Evolutionary conservation across 2,888 invertebrate species (phyloP), one percentile per base, ranked within the genome.

Genomic region (Crioceris asparagi): DNA sequence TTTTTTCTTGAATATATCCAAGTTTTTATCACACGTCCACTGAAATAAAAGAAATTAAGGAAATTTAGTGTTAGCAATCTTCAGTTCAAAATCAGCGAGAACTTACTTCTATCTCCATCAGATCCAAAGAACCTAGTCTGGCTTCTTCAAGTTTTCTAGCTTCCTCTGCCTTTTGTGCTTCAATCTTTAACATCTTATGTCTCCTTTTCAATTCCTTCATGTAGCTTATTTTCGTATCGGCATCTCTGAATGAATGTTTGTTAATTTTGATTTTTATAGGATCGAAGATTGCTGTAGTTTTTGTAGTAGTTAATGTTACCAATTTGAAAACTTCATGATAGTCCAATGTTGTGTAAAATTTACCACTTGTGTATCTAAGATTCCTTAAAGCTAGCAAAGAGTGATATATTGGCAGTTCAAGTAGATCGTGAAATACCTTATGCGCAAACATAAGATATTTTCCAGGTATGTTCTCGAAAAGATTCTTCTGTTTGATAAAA

Each of bases 351-450:
- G 48, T 44, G 34, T 54, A 57, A 36, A 56, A 57, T 33, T 50
- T 51, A 1, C 7, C 12, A 25, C 12, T 23, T 12, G 19, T 11
- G 17, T 11, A 33, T 14, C 25, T 2, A 12, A 33, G 5, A 60
- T 82, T 82, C 44, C 79, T 69, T 45, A 86, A 57, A 0, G 83
- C 79, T 43, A 72, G 67, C 15, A 87, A 67, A 3, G 83, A 60
- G 57, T 83, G 77, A 67, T 79, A 72, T 0, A 83, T 70, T 1
- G 85, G 83, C 46, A 80, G 74, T 52, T 83, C 79, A 2, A 76
- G 62, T 23, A 86, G 77, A 41, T 78, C 70, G 5, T 75, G 73
- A 35, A 87, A 62, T 34, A 73, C 71, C 48, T 75, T 72, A 56
- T 83, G 82, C 10, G 80, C 68, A 40, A 71, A 69, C 15, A 75